Percentiles rank a stretch among this genome's conserved stretches.
These are phyloP conservation scores for Tor tambroides DNA, from an alignment of 2,113 vertebrate genomes.

Conservation along the genomic window DNA sequence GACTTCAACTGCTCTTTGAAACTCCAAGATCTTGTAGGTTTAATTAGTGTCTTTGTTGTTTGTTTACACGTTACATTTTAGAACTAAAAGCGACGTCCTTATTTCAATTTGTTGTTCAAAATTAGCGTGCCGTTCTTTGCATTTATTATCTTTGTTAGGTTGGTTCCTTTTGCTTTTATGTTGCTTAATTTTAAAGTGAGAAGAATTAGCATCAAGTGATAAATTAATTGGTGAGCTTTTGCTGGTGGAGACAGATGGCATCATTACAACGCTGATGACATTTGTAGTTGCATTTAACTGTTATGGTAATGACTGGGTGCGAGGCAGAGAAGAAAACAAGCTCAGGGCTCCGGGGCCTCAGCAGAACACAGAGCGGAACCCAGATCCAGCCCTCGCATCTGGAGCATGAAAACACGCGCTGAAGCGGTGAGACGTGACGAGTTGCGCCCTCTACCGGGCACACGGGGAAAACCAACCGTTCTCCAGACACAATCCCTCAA, in stretches of 20 bases:
- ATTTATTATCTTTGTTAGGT: not conserved
- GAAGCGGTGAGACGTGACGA: not conserved
- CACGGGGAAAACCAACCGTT: not conserved
- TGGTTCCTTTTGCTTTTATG: conserved; percentile 28
- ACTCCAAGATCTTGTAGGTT: not conserved
- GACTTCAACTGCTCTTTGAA: conserved; percentile 21
- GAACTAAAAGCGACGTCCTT: not conserved
- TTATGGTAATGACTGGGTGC: conserved; percentile 48
- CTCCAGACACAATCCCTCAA: not conserved
- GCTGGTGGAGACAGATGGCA: conserved; percentile 41
- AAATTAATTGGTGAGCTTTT: conserved; percentile 46
- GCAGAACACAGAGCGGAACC: conserved; percentile 26
- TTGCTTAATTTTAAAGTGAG: conserved; percentile 38
- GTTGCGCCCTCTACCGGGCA: conserved; percentile 46
- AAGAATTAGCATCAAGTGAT: conserved; percentile 47
- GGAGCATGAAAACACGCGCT: conserved; percentile 26
- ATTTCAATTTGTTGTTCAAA: not conserved
- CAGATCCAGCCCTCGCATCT: conserved; percentile 24
- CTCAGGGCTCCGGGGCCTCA: conserved; percentile 32
- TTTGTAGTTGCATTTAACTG: conserved; percentile 53
- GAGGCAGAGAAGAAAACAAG: conserved; percentile 50
- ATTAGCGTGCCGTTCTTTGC: not conserved
- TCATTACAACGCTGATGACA: conserved; percentile 47
- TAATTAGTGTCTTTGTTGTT: conserved; percentile 26
- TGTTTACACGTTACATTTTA: conserved; percentile 18